phyloP scores from a whole-genome alignment of 2,113 vertebrate genomes.

The Microcebus murinus region DNA sequence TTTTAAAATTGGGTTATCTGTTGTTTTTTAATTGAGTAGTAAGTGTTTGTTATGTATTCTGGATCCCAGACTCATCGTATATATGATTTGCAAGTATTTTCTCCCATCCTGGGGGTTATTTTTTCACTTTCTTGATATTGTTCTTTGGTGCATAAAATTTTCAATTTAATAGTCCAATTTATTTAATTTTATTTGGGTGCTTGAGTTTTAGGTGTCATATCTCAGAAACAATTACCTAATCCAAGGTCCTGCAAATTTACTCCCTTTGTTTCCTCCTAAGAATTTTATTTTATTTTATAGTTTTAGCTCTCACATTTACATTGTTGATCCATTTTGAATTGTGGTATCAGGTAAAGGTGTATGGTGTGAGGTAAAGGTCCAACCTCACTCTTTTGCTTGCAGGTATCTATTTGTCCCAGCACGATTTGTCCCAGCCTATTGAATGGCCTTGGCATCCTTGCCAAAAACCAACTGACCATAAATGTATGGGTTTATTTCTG shows the following conservation, averaged over 20 bases:
- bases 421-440: neutral
- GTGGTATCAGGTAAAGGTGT: neutral
- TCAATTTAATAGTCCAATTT: neutral
- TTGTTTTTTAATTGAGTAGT: neutral
- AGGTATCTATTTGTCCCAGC: neutral
- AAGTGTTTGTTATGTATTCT: no score
- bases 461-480: neutral
- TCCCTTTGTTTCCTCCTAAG: neutral
- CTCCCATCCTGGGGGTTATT: neutral
- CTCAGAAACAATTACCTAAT: neutral
- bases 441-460: neutral
- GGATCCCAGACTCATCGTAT: neutral
- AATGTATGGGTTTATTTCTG: neutral
- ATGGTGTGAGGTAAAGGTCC: neutral
- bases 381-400: neutral
- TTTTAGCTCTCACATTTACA: neutral
- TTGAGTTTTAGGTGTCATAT: neutral
- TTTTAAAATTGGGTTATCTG: neutral
- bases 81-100: neutral
- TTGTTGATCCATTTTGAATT: neutral
- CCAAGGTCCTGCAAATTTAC: neutral
- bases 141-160: neutral
- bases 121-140: neutral
- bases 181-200: neutral
- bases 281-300: neutral